These are phyloP conservation scores for Leptosomus discolor DNA, from an alignment of 2,113 vertebrate genomes.

Conservation along the genomic window DNA sequence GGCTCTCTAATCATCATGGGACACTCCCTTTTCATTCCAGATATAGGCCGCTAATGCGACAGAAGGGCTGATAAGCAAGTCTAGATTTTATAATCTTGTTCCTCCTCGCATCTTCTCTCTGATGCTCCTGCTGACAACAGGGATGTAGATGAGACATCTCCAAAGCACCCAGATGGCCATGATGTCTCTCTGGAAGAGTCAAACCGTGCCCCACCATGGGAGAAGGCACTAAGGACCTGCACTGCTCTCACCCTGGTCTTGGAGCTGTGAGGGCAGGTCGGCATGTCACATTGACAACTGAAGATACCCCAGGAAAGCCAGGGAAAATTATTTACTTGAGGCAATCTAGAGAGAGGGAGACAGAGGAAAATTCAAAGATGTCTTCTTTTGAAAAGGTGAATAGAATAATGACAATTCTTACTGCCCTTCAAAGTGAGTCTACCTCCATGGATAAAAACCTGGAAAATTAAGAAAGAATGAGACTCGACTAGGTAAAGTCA, in stretches of 20 bases:
- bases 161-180: neutral
- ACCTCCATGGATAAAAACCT: neutral
- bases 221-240: neutral
- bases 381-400: neutral
- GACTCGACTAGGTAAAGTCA: neutral
- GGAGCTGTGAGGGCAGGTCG: neutral
- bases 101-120: neutral
- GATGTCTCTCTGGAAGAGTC: neutral
- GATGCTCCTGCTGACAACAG: neutral
- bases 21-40: neutral
- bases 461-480: neutral
- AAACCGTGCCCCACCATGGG: fast-evolving
- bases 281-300: fast-evolving
- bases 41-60: neutral
- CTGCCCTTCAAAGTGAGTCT: neutral
- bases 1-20: neutral
- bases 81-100: neutral
- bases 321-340: neutral
- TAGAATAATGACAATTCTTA: neutral
- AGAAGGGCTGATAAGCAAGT: neutral
- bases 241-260: neutral
- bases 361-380: neutral
- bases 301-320: neutral
- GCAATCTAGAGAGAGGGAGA: neutral
- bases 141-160: neutral